Evolutionary conservation across 1,140 invertebrate species (phyloP).

Genomic region (Chlorops oryzae): DNA sequence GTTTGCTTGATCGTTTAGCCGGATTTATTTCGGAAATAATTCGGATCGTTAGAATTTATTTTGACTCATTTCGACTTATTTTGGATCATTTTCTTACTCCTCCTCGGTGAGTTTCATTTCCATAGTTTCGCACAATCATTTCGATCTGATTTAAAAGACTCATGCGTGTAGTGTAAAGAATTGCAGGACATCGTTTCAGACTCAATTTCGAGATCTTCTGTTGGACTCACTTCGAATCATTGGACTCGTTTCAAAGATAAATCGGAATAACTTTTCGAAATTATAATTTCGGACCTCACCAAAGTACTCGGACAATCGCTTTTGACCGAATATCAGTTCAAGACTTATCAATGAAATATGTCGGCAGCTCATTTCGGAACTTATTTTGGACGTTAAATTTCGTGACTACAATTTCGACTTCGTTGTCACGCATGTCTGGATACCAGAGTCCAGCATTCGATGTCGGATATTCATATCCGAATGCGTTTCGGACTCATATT

Average conservation of each 20-base stretch:
- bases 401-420: too few relatives aligned
- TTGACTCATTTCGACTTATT: too few relatives aligned
- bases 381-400: too few relatives aligned
- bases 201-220: too few relatives aligned
- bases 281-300: neutral
- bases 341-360: slow-evolving; percentile 78
- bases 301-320: slow-evolving; percentile 47
- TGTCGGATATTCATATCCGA: slow-evolving; percentile 67
- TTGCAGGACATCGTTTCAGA: slow-evolving; percentile 74
- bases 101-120: slow-evolving; percentile 54
- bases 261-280: neutral
- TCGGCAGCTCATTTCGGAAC: too few relatives aligned
- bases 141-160: slow-evolving; percentile 70
- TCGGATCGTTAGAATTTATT: slow-evolving; percentile 44
- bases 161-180: slow-evolving; percentile 89
- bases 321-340: slow-evolving; percentile 70
- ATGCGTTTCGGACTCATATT: too few relatives aligned
- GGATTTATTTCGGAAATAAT: too few relatives aligned
- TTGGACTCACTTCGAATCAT: too few relatives aligned
- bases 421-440: slow-evolving; percentile 70
- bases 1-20: too few relatives aligned
- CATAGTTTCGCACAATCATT: slow-evolving; percentile 61
- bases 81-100: too few relatives aligned
- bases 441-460: slow-evolving; percentile 81
- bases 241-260: too few relatives aligned